These are phyloP conservation scores for Probaryconus sp. DNA, from an alignment of 1,140 invertebrate species.

Conservation along the genomic window DNA sequence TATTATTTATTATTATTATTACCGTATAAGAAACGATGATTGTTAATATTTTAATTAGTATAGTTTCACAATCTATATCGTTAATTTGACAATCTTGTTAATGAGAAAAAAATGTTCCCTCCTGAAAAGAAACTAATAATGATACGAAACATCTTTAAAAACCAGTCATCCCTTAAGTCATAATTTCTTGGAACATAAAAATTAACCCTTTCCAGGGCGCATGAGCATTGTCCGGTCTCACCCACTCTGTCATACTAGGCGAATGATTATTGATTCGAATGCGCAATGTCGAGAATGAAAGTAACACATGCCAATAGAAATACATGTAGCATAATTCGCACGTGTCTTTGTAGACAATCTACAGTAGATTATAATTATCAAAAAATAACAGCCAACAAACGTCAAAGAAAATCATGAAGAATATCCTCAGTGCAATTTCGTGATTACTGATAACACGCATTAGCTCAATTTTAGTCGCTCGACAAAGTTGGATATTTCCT, in stretches of 20 bases:
- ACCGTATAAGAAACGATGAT: no score
- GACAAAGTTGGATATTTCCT: constrained; percentile 22
- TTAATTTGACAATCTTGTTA: no score
- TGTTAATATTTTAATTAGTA: no score
- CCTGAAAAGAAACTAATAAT: no score
- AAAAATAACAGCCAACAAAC: constrained; percentile 18
- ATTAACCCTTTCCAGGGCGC: constrained; percentile 8
- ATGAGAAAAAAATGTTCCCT: no score
- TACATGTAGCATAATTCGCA: constrained; percentile 32
- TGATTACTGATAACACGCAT: constrained; percentile 8
- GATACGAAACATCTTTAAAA: no score
- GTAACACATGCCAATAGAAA: constrained; percentile 32
- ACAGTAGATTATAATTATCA: constrained; percentile 32
- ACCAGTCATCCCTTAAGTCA: no score
- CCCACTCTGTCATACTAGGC: constrained; percentile 49
- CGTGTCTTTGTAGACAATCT: constrained; percentile 25
- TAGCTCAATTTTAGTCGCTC: no score
- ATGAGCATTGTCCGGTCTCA: constrained; percentile 29
- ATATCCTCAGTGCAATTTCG: neutral
- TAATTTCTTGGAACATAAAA: neutral
- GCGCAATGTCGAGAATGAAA: constrained; percentile 65
- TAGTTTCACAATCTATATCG: no score
- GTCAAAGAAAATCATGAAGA: constrained; percentile 9
- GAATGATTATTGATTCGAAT: constrained; percentile 74
- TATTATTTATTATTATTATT: no score